These are phyloP conservation scores for Clitarchus hookeri DNA, from an alignment of 2,888 invertebrate species.

Conservation along the genomic window DNA sequence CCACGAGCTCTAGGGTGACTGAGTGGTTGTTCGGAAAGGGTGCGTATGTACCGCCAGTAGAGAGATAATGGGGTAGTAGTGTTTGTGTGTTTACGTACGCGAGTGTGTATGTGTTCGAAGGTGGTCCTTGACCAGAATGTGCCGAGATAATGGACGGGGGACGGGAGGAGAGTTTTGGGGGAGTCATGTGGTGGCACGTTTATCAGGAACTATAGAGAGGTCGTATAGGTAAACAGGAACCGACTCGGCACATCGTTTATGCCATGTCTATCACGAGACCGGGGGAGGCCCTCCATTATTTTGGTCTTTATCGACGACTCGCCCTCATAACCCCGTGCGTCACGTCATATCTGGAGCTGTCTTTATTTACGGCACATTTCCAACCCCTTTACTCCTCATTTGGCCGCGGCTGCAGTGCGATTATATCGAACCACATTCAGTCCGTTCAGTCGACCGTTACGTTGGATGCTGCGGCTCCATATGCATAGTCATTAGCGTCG, in stretches of 20 bases:
- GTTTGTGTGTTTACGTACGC: too few relatives aligned
- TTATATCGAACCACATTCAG: too few relatives aligned
- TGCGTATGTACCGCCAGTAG: not conserved
- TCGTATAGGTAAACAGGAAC: not conserved
- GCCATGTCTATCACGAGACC: not conserved
- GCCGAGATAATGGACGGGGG: not conserved
- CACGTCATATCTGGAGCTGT: slow-evolving; percentile 14
- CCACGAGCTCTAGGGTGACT: not conserved
- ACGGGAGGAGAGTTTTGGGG: not conserved
- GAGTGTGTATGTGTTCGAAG: not conserved
- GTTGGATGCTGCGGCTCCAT: too few relatives aligned
- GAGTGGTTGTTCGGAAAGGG: not conserved
- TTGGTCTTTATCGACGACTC: not conserved
- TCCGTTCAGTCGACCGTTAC: too few relatives aligned
- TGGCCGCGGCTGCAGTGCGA: too few relatives aligned
- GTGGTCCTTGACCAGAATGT: not conserved
- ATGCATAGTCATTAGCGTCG: too few relatives aligned
- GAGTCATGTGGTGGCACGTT: not conserved
- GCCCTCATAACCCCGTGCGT: not conserved
- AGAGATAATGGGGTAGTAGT: not conserved
- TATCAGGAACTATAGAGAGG: not conserved
- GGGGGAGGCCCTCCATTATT: not conserved
- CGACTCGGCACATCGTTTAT: not conserved
- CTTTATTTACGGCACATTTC: not conserved
- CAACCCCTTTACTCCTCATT: not conserved